Conservation (phyloP, 2,888 invertebrate species). For the Tanaodytes sp. region DNA sequence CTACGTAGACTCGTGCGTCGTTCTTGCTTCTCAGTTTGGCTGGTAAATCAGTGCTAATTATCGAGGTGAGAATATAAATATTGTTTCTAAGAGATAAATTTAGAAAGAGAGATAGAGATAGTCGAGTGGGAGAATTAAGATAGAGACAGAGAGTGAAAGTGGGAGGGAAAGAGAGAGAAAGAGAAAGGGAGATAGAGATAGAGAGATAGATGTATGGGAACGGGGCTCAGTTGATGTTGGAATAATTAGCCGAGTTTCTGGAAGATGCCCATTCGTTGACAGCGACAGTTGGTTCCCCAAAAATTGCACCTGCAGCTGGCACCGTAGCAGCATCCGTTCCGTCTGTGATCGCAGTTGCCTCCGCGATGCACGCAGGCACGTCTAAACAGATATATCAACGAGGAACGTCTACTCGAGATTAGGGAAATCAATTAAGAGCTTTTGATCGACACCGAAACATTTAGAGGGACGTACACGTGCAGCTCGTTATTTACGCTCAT, state of each 20-base stretch:
- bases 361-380: constrained; percentile 87
- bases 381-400: constrained; percentile 88
- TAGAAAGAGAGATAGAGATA: no score
- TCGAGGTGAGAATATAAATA: no score
- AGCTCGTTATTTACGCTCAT: constrained; percentile 17
- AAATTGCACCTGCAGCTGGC: constrained; percentile 90
- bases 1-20: no score
- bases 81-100: no score
- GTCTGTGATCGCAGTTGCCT: constrained; percentile 88
- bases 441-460: constrained; percentile 60
- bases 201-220: no score
- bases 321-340: constrained; percentile 89
- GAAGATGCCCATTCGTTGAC: constrained; percentile 90
- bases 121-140: no score
- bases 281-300: constrained; percentile 91
- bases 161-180: no score
- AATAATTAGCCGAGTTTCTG: constrained; percentile 88
- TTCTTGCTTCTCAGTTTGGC: neutral
- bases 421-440: constrained; percentile 65
- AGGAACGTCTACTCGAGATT: constrained; percentile 81
- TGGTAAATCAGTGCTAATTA: no score
- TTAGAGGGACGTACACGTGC: constrained; percentile 43
- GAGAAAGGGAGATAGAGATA: no score
- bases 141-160: no score
- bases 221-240: no score